Conservation (phyloP, 2,113 vertebrate species). For the Eclectus roratus region DNA sequence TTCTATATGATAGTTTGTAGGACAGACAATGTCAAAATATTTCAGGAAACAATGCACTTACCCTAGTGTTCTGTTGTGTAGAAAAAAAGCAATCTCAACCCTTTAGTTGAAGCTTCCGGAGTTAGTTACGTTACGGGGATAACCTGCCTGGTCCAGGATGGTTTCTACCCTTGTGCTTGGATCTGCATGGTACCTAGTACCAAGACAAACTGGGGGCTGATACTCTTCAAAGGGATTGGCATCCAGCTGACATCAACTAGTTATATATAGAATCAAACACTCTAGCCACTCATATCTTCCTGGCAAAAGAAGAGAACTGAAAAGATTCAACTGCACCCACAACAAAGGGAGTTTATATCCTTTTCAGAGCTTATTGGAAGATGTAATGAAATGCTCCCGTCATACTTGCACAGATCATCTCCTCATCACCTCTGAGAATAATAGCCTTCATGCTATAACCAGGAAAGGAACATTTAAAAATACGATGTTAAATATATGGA, state of each 20-base stretch:
- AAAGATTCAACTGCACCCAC: conserved; percentile 47
- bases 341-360: conserved; percentile 61
- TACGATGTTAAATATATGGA: conserved; percentile 41
- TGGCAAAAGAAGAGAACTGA: conserved; percentile 73
- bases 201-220: conserved; percentile 77
- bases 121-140: conserved; percentile 64
- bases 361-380: neutral
- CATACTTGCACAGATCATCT: neutral
- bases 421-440: conserved; percentile 8
- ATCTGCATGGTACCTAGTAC: conserved; percentile 76
- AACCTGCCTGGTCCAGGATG: conserved; percentile 69
- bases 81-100: conserved; percentile 49
- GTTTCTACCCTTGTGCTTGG: conserved; percentile 75
- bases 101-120: conserved; percentile 58
- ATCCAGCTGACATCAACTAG: conserved; percentile 94
- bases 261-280: conserved; percentile 92
- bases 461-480: conserved; percentile 47
- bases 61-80: conserved; percentile 60
- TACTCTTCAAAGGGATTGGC: conserved; percentile 82
- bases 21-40: conserved; percentile 62
- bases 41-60: conserved; percentile 73
- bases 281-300: conserved; percentile 81
- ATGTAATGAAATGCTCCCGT: neutral
- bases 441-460: neutral
- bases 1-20: conserved; percentile 20